These are phyloP conservation scores for Lagorchestes hirsutus DNA, from an alignment of 2,797 vertebrate species.

Conservation along the genomic window DNA sequence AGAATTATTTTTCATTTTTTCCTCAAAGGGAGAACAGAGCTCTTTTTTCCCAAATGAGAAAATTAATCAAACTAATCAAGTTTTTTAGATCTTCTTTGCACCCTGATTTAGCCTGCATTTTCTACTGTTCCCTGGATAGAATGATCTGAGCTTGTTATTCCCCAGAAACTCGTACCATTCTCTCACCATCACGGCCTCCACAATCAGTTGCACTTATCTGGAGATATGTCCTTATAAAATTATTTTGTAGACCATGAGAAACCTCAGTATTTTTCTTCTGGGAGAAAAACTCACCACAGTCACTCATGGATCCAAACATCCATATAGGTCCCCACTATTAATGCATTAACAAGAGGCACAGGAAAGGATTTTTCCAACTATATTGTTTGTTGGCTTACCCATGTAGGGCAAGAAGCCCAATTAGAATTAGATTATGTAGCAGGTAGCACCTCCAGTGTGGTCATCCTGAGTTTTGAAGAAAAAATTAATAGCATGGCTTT, in stretches of 20 bases:
- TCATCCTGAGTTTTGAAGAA: too few species aligned
- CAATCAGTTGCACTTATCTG: neutral
- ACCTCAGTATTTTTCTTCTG: accelerated
- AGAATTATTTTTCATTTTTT: neutral
- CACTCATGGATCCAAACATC: neutral
- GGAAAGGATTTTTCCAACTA: neutral
- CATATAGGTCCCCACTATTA: accelerated
- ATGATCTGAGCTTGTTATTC: neutral
- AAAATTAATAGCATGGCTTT: too few species aligned
- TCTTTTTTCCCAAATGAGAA: neutral
- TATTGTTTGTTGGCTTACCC: too few species aligned
- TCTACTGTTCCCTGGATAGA: neutral
- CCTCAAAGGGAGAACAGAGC: neutral
- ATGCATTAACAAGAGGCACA: neutral
- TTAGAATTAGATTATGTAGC: too few species aligned
- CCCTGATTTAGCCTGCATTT: neutral
- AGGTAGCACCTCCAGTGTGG: too few species aligned
- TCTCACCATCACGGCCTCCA: accelerated
- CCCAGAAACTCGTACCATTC: neutral
- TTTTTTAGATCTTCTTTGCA: neutral
- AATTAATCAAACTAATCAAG: too few species aligned
- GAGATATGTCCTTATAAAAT: neutral
- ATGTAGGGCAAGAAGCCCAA: too few species aligned
- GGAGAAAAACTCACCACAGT: accelerated
- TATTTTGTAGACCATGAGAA: neutral